Conservation (phyloP, 2,797 vertebrate species). For the Alouatta caraya region DNA sequence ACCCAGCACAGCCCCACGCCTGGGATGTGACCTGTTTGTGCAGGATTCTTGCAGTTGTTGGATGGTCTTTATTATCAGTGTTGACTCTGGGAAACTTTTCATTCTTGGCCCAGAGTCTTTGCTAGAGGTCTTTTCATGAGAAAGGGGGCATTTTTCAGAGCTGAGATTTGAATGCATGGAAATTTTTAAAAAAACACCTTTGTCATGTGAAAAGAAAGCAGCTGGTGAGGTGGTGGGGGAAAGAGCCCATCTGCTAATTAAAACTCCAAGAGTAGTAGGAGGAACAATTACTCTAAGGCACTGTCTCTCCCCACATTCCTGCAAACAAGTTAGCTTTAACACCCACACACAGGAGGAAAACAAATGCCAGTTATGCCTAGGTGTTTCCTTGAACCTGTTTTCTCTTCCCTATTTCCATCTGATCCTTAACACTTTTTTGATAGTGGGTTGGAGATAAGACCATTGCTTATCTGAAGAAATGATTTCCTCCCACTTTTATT, state of each 20-base stretch:
- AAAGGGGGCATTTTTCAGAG: neutral
- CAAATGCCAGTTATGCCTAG: neutral
- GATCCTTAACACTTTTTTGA: neutral
- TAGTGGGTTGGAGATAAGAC: neutral
- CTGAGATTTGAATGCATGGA: neutral
- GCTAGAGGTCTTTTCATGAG: neutral
- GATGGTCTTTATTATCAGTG: neutral
- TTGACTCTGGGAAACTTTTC: neutral
- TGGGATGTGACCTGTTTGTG: neutral
- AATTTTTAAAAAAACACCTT: neutral
- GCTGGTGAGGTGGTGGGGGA: neutral
- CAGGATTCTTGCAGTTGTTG: neutral
- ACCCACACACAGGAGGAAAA: slow-evolving; percentile 38
- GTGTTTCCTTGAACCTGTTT: neutral
- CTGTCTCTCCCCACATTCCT: neutral
- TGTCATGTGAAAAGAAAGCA: neutral
- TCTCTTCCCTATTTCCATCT: neutral
- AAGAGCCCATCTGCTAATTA: slow-evolving; percentile 37
- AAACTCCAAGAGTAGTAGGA: neutral
- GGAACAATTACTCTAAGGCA: slow-evolving; percentile 39
- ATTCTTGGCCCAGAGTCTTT: neutral
- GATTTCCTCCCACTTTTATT: neutral
- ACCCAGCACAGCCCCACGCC: neutral
- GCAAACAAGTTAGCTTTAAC: slow-evolving; percentile 61
- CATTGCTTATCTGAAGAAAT: neutral